Conservation (phyloP, 2,113 vertebrate genomes). For the Cercocebus atys region DNA sequence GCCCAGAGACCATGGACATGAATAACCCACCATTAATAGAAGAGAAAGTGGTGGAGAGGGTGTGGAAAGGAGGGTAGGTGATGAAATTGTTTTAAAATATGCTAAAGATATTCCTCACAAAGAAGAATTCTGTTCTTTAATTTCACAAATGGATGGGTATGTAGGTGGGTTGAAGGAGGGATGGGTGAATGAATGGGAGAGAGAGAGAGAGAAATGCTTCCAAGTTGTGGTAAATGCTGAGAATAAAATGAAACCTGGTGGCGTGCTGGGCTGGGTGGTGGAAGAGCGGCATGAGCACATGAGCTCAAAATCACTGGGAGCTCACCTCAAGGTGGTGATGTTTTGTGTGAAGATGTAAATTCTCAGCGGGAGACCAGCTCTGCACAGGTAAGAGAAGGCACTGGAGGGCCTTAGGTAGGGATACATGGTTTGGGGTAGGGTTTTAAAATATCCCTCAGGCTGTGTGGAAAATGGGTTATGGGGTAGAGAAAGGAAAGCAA, state of each 20-base stretch:
- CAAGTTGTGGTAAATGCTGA: not conserved
- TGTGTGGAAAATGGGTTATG: fast-evolving
- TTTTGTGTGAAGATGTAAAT: fast-evolving
- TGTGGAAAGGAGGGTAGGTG: no score
- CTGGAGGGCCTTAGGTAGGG: fast-evolving
- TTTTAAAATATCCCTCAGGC: not conserved
- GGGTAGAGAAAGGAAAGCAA: not conserved
- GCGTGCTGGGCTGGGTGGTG: no score
- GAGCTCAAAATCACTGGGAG: not conserved
- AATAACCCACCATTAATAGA: not conserved
- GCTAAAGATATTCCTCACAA: fast-evolving
- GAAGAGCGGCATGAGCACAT: not conserved
- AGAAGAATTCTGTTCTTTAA: not conserved
- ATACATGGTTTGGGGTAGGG: fast-evolving
- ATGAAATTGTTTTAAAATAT: fast-evolving
- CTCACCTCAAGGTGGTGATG: fast-evolving
- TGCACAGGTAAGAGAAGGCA: no score
- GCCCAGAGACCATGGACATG: fast-evolving
- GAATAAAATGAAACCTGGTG: not conserved
- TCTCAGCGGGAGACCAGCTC: not conserved
- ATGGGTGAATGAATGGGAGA: not conserved
- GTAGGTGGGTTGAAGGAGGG: not conserved
- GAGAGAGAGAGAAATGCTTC: not conserved
- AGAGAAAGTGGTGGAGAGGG: fast-evolving
- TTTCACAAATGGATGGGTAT: not conserved